Conservation (phyloP, 2,888 invertebrate species). For the Lycophotia porphyrea region DNA sequence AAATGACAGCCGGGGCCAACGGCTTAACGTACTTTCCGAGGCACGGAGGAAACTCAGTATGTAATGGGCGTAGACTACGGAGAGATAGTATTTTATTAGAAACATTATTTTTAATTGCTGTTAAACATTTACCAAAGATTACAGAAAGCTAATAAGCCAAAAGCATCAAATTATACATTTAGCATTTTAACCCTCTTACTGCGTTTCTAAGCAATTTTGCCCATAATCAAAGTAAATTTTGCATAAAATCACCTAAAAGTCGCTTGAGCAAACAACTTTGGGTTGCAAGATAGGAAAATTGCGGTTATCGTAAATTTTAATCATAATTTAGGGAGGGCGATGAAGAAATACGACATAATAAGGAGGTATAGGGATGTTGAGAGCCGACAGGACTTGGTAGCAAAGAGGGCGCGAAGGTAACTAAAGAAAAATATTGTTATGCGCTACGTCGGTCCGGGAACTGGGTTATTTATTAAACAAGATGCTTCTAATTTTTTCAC, state of each 20-base stretch:
- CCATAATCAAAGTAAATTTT: conserved; percentile 63
- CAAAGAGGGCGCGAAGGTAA: conserved; percentile 46
- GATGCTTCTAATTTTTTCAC: conserved; percentile 46
- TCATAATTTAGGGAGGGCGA: conserved; percentile 78
- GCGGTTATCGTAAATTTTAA: conserved; percentile 80
- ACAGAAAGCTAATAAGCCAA: conserved; percentile 42
- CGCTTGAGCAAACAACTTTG: conserved; percentile 66
- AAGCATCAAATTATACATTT: conserved; percentile 53
- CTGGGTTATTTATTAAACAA: conserved; percentile 61
- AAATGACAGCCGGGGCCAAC: too few species aligned
- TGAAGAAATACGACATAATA: conserved; percentile 77
- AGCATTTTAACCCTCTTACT: conserved; percentile 50
- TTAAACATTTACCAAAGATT: conserved; percentile 33
- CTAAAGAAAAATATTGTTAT: conserved; percentile 64
- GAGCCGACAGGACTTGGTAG: conserved; percentile 49
- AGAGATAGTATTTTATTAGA: background rate
- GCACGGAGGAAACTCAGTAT: too few species aligned
- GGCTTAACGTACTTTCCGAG: too few species aligned
- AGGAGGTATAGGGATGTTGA: conserved; percentile 56
- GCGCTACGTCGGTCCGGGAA: conserved; percentile 53
- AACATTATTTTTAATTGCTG: conserved; percentile 27
- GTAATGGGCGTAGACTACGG: too few species aligned
- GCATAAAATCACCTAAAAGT: conserved; percentile 65
- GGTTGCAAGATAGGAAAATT: conserved; percentile 68
- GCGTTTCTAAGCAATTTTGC: conserved; percentile 54